phyloP scores from a whole-genome alignment of 2,797 vertebrate species.

The Amphiprion clarkii region DNA sequence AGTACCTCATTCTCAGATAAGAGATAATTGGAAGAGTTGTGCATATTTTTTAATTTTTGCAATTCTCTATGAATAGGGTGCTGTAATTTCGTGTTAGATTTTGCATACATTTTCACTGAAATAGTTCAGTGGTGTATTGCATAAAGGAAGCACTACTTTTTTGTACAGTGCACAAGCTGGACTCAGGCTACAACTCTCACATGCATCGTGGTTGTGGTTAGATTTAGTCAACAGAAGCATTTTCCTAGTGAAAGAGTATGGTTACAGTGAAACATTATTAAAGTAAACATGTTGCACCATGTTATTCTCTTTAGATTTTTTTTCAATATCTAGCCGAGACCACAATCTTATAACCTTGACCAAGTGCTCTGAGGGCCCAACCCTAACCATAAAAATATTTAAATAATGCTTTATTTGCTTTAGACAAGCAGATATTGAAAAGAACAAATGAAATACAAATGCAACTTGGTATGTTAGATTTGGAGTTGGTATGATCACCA shows the following conservation, averaged over 20 bases:
- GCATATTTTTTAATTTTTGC: no score
- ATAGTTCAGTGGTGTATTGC: background rate
- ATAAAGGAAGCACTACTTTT: background rate
- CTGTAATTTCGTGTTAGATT: background rate
- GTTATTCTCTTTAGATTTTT: background rate
- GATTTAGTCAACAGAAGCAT: background rate
- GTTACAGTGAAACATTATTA: conserved; percentile 7
- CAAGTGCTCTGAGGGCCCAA: background rate
- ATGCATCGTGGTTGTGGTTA: background rate
- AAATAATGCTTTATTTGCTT: background rate
- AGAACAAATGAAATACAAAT: background rate
- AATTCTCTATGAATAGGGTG: no score
- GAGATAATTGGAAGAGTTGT: no score
- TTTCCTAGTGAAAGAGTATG: conserved; percentile 7
- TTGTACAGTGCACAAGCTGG: background rate
- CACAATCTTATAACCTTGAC: background rate
- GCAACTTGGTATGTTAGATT: no score
- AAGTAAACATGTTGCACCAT: background rate
- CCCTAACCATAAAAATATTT: background rate
- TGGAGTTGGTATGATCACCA: no score
- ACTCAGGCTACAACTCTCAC: background rate
- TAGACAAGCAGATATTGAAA: background rate
- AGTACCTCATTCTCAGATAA: no score
- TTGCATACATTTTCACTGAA: no score
- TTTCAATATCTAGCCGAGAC: background rate